phyloP scores from a whole-genome alignment of 2,888 invertebrate genomes.

The Philereme transversata region DNA sequence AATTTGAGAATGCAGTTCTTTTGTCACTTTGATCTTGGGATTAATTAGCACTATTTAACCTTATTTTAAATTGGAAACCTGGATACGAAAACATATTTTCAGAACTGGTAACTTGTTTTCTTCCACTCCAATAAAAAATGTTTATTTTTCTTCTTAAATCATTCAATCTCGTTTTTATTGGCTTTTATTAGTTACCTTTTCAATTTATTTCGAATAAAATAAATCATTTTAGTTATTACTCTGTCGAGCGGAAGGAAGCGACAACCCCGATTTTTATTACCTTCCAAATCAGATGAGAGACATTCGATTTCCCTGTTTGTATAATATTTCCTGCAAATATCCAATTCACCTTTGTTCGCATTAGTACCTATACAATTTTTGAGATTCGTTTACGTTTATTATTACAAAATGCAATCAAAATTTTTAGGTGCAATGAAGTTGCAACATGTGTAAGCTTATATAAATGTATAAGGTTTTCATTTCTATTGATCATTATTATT shows the following conservation, averaged over 20 bases:
- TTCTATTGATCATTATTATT: too few species aligned
- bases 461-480: too few species aligned
- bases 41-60: neutral
- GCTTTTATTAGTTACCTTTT: conserved; percentile 2
- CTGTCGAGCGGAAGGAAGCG: conserved; percentile 16
- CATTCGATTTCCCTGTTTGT: conserved; percentile 60
- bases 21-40: neutral
- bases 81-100: too few species aligned
- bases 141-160: neutral
- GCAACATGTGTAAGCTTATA: too few species aligned
- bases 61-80: neutral
- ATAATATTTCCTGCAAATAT: conserved; percentile 51
- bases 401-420: too few species aligned
- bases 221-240: conserved; percentile 24
- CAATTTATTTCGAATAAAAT: conserved; percentile 17
- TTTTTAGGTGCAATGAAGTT: too few species aligned
- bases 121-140: too few species aligned
- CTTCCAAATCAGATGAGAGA: conserved; percentile 54
- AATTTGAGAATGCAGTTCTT: conserved; percentile 30
- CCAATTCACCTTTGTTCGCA: conserved; percentile 55
- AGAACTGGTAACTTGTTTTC: too few species aligned
- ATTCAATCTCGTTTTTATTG: conserved; percentile 1
- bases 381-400: too few species aligned
- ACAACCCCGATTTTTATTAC: conserved; percentile 46
- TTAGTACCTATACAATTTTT: conserved; percentile 2